Evolutionary conservation across 2,113 vertebrate species (phyloP).

Genomic region (Cyprinodon brontotheroides): DNA sequence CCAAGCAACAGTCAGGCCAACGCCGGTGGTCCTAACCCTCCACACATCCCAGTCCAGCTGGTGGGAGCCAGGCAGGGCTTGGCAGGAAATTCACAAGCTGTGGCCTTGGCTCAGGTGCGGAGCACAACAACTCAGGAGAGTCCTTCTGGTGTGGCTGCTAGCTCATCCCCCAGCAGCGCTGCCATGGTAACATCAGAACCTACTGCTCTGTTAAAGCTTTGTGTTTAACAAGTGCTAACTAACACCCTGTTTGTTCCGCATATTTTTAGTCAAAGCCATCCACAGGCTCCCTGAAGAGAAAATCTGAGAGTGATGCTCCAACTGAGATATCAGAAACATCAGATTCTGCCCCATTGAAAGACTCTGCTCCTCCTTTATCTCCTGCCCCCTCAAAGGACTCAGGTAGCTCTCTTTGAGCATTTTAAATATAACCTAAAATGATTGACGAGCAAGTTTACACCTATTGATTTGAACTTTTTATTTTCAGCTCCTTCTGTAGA

Average conservation of each 20-base stretch:
- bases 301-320: constrained; percentile 76
- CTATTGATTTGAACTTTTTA: not conserved
- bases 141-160: constrained; percentile 34
- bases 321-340: constrained; percentile 67
- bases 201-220: constrained; percentile 28
- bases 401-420: constrained; percentile 35
- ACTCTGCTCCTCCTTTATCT: constrained; percentile 79
- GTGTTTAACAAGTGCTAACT: constrained; percentile 16
- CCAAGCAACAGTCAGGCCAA: constrained; percentile 76
- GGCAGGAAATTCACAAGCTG: constrained; percentile 85
- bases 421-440: not conserved
- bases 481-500: constrained; percentile 54
- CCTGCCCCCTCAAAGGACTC: constrained; percentile 76
- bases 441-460: not conserved
- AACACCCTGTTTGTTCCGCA: not conserved
- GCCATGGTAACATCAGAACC: constrained; percentile 61
- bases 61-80: constrained; percentile 91
- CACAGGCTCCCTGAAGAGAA: constrained; percentile 78
- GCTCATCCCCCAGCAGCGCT: constrained; percentile 35
- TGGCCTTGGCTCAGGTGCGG: constrained; percentile 87
- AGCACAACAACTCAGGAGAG: constrained; percentile 62
- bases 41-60: constrained; percentile 94
- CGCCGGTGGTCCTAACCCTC: constrained; percentile 76
- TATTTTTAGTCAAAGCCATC: constrained; percentile 68
- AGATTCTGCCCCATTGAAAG: constrained; percentile 74